Evolutionary conservation across 2,888 invertebrate genomes (phyloP).

Genomic region (Dioctria rufipes): DNA sequence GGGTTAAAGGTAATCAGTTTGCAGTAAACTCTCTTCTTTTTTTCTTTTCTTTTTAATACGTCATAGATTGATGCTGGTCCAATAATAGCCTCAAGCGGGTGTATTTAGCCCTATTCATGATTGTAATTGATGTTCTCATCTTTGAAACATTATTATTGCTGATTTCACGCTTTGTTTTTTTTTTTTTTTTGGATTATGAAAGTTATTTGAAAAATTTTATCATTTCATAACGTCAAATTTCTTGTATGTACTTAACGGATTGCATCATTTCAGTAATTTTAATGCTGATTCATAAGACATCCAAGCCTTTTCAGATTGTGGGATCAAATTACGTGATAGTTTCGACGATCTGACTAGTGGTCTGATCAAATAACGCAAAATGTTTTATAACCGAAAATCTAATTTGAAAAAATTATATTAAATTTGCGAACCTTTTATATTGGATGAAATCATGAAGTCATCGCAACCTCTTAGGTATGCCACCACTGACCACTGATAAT

Average conservation of each 20-base stretch:
- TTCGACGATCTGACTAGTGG: too few relatives aligned
- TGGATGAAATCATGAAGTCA: too few relatives aligned
- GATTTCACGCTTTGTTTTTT: conserved; percentile 28
- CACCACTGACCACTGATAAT: too few relatives aligned
- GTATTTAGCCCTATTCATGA: background rate
- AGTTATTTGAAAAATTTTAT: conserved; percentile 37
- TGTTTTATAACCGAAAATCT: too few relatives aligned
- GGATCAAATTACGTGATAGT: too few relatives aligned
- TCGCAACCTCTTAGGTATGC: too few relatives aligned
- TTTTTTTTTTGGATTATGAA: conserved; percentile 28
- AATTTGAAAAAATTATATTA: too few relatives aligned
- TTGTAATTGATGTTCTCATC: background rate
- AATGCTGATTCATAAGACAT: too few relatives aligned
- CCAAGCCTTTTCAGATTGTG: too few relatives aligned
- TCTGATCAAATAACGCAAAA: too few relatives aligned
- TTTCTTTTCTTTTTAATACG: background rate
- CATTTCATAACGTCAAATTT: conserved; percentile 19
- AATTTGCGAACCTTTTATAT: too few relatives aligned
- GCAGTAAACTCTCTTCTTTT: background rate
- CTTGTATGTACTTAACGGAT: background rate
- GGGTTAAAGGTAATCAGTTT: background rate
- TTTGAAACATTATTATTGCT: background rate
- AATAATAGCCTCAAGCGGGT: background rate
- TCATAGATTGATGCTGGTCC: background rate
- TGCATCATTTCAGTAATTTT: background rate